Evolutionary conservation across 2,888 invertebrate species (phyloP).

Genomic region (Lepidochrysops patricia): DNA sequence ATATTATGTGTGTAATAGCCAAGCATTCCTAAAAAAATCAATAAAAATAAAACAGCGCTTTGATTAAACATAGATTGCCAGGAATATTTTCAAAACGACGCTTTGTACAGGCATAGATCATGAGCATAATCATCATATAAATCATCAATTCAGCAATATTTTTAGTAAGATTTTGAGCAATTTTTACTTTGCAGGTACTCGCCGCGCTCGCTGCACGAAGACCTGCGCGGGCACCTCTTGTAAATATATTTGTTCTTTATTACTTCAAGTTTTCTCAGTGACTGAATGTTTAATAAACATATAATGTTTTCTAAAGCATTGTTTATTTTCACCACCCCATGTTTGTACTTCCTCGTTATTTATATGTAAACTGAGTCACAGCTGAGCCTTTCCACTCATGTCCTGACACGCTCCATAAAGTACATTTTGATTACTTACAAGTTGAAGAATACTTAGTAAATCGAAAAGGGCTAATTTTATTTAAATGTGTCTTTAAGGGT

Average conservation of each 20-base stretch:
- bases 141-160: too few relatives aligned
- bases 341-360: not conserved
- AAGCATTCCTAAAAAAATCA: too few relatives aligned
- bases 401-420: not conserved
- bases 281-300: conserved; percentile 48
- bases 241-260: conserved; percentile 38
- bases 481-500: too few relatives aligned
- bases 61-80: too few relatives aligned
- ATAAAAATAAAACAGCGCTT: too few relatives aligned
- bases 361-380: not conserved
- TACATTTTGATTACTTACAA: too few relatives aligned
- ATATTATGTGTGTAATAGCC: too few relatives aligned
- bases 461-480: too few relatives aligned
- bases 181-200: conserved; percentile 25
- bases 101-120: too few relatives aligned
- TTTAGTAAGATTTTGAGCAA: not conserved
- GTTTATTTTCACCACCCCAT: conserved; percentile 28
- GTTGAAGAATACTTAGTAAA: too few relatives aligned
- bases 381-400: not conserved
- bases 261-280: conserved; percentile 35
- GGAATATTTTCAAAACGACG: too few relatives aligned
- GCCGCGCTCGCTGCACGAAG: conserved; percentile 14
- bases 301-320: conserved; percentile 32
- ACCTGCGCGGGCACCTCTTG: conserved; percentile 21
- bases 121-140: too few relatives aligned